Conservation (phyloP, 2,113 vertebrate species). For the Mus pahari region DNA sequence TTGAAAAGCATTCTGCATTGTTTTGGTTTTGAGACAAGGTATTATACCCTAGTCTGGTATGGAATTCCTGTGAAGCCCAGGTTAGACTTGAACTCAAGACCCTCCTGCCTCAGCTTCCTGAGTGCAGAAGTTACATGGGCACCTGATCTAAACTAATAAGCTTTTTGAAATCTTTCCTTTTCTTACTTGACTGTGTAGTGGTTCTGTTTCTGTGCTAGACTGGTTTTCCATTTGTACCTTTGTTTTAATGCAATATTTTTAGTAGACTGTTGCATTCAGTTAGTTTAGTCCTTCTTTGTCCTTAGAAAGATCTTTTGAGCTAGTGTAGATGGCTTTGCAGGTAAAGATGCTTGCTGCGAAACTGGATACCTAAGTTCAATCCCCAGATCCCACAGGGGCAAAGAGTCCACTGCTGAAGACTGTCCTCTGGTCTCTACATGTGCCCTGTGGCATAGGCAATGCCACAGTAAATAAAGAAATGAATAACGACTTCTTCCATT, state of each 20-base stretch:
- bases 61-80: neutral
- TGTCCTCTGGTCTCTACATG: neutral
- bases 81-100: neutral
- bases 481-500: neutral
- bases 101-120: neutral
- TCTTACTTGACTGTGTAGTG: neutral
- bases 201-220: neutral
- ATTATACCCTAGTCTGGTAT: neutral
- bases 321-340: neutral
- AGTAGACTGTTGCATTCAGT: slow-evolving; percentile 5
- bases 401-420: neutral
- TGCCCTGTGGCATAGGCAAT: neutral
- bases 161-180: slow-evolving; percentile 21
- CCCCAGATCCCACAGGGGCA: neutral
- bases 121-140: neutral
- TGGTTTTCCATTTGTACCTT: neutral
- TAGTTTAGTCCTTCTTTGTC: neutral
- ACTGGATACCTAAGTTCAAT: neutral
- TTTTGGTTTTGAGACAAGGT: neutral
- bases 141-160: neutral
- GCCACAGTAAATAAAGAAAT: neutral
- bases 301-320: neutral
- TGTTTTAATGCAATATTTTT: slow-evolving; percentile 41
- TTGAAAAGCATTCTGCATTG: slow-evolving; percentile 16
- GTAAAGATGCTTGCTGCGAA: neutral